Conservation (phyloP, 2,797 vertebrate species). For the Anguilla obscura region DNA sequence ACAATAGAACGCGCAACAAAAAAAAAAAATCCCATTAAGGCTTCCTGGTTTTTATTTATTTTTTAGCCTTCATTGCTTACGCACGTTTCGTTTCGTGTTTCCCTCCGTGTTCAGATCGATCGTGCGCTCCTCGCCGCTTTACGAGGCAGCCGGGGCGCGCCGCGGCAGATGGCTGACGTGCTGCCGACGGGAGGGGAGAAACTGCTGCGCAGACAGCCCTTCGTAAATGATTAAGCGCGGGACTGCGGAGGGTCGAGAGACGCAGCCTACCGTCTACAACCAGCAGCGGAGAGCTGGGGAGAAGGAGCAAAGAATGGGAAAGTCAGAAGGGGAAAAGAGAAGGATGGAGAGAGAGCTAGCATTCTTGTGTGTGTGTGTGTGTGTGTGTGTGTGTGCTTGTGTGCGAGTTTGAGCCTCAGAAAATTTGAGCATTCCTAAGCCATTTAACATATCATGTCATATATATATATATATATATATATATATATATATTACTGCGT, state of each 20-base stretch:
- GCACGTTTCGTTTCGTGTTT: background rate
- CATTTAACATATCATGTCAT: constrained; percentile 21
- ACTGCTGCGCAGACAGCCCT: constrained; percentile 11
- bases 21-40: background rate
- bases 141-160: background rate
- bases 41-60: background rate
- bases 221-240: constrained; percentile 29
- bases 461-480: constrained; percentile 9
- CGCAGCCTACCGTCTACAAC: background rate
- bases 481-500: background rate
- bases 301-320: background rate
- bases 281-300: background rate
- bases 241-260: background rate
- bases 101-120: background rate
- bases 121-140: background rate
- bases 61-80: background rate
- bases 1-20: background rate
- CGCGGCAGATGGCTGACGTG: background rate
- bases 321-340: background rate
- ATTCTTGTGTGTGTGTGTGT: background rate
- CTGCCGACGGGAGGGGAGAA: background rate
- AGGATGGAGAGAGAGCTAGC: background rate
- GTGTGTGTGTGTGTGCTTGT: background rate
- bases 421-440: background rate
- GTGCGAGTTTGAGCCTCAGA: background rate